A percentile compares a stretch with the other conserved stretches of the same genome.
phyloP scores from a whole-genome alignment of 2,113 vertebrate species.

The Heterotis niloticus region DNA sequence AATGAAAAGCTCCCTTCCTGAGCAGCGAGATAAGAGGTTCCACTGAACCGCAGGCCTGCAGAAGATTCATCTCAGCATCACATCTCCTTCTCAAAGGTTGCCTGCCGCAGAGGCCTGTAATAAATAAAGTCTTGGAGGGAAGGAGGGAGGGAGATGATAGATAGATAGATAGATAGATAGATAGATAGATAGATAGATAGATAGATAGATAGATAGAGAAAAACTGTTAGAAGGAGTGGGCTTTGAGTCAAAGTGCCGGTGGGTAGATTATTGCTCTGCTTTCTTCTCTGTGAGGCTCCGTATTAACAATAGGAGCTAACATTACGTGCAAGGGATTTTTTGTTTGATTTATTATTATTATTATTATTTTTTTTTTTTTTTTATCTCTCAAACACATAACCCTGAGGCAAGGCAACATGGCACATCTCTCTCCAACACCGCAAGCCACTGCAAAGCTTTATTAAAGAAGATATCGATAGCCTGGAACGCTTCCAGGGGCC shows the following conservation, averaged over 20 bases:
- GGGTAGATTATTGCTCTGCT: slow-evolving; percentile 4
- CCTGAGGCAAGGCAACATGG: slow-evolving; percentile 11
- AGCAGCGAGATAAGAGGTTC: slow-evolving; percentile 23
- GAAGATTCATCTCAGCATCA: slow-evolving; percentile 29
- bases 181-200: slow-evolving; percentile 1
- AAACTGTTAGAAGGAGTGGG: background rate
- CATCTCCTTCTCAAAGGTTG: slow-evolving; percentile 20
- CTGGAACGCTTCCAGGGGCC: background rate
- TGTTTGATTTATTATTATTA: background rate
- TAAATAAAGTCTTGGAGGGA: slow-evolving; percentile 11
- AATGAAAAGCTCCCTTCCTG: slow-evolving; percentile 27
- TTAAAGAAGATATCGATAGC: slow-evolving; percentile 23
- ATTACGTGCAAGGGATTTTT: slow-evolving; percentile 1
- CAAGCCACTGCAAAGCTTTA: background rate
- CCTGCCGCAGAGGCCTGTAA: slow-evolving; percentile 3
- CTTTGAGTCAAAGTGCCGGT: background rate
- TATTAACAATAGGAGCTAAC: slow-evolving; percentile 15
- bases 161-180: background rate
- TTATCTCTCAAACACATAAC: slow-evolving; percentile 10
- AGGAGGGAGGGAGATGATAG: slow-evolving; percentile 10
- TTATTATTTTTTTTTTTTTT: background rate
- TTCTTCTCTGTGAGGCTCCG: background rate
- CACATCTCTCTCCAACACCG: background rate
- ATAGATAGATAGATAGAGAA: background rate
- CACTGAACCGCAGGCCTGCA: background rate